Base-by-base conservation (phyloP, 2,888 invertebrate genomes). In the Omphaloscelis lunosa region DNA sequence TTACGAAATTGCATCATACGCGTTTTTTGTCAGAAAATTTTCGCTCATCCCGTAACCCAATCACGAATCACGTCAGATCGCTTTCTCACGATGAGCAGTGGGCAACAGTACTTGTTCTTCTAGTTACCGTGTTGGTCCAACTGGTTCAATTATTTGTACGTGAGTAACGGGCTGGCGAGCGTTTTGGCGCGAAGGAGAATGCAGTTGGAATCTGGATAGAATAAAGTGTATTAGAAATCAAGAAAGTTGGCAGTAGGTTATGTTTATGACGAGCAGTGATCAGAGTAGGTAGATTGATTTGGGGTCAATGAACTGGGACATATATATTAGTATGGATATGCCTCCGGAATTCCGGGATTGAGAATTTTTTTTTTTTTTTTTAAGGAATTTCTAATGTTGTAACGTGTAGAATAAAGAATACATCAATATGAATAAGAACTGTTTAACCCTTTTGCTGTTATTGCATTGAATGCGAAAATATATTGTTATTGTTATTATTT, bases 171-270 rank as follows among this genome's bases (percentile, higher is more conserved):
- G 51, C 39, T 66, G 17, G 27, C 2, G 27, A 58, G 53, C 62
- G 68, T 68, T 85, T 85, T 69, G 53, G 62, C 68, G 86, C 78
- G 79, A 83, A 83, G 20, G 41, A 69, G 53, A 86, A 86, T 86
- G 65, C 74, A 12, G 79, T 78, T 39, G 63, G 63, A 58, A 74
- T 74, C 83, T 85, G 29, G 17, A 72, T 70, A 41, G 48, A 63
- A 4, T 63, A 41, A 39, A n/a, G 27, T 23, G 23, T 75, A 11
- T 45, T 70, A 62, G 41, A 63, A 48, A 45, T 29, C 9, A 51
- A n/a, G 29, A 70, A 45, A 48, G 3, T 23, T 29, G 11, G 8
- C 17, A 34, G 34, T 27, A 51, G 23, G 20, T 29, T n/a, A 41
- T 66, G 34, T 34, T 5, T 34, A 5, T 34, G 34, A n/a, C n/a